Evolutionary conservation across 2,113 vertebrate genomes (phyloP), one percentile per base, ranked within the genome.

Genomic region (Steatornis caripensis): DNA sequence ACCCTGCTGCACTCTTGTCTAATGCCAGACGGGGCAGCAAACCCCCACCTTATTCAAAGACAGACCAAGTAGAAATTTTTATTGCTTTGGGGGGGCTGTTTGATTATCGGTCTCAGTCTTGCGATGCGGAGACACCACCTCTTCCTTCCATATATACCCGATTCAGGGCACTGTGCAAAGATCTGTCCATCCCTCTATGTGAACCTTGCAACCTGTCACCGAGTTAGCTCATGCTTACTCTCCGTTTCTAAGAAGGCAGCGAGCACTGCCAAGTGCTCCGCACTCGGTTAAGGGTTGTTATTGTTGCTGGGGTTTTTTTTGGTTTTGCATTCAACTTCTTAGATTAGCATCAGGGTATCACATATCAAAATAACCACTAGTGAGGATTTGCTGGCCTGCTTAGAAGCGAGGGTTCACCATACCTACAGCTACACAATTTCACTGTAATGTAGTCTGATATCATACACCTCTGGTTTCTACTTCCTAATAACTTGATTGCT

Each of bases 311-410:
- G 48, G 32, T 78, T 96, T 96, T 89, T 89, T 95, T 29, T 37
- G 72, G 89, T 62, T 95, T 91, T 39, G 9, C 89, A 51, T 84
- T 94, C 60, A 45, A 4, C 89, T 91, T 61, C 72, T 93, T 8
- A 84, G 94, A 95, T 91, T 78, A 91, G 86, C 94, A 92, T 92
- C 94, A 87, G 69, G 61, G 84, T 91, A 93, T 95, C 95, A 72
- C 84, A 61, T 89, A 96, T 87, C 95, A 97, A 95, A 97, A 97
- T 89, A 97, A 96, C 84, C 95, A 77, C 89, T 32, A 65, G 80
- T 17, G 88, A 90, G 61, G 72, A 91, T 92, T 34, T 92, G 86
- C 92, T 89, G 91, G 77, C 65, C 77, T 82, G 69, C 80, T 82
- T 84, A 85, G 77, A 84, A 69, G 71, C 46, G 54, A 97, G 72